Base-by-base conservation (phyloP, 2,113 vertebrate genomes). In the Poecile atricapillus region DNA sequence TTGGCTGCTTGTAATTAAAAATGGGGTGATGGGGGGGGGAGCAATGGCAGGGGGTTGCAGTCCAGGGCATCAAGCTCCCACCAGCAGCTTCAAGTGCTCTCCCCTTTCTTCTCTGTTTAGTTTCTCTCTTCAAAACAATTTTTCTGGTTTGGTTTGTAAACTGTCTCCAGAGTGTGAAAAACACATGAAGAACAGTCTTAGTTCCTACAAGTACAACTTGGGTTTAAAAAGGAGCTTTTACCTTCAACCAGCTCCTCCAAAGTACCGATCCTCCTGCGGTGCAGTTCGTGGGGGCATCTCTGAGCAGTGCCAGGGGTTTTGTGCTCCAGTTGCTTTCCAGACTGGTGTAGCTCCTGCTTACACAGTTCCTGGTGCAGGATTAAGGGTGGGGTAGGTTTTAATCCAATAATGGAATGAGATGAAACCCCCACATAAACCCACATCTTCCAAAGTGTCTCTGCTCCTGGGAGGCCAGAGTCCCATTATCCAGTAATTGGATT, bases 1-100 rank as follows among this genome's bases (percentile, higher is more conserved):
- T 95, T 94, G 95, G 79, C 90, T 89, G 95, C 82, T 94, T 89
- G 89, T 94, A 94, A 96, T 96, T 93, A 95, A 79, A 92, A 79
- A 41, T 2, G 22, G n/a, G 62, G 14, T 30, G 25, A 8, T 0
- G 2, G 9, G 63, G 7, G 7, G 68, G 43, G 41, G 41, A 39
- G 55, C 4, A 52, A 10, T 30, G 76, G n/a, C 25, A 83, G 59
- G 46, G 71, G 83, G 63, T 24, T 79, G 82, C 35, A 47, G 30
- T 39, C 10, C 70, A 65, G 74, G 53, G 52, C 75, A 69, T 65
- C 62, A 20, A 62, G 50, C 56, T 86, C 27, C 43, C 1, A 2
- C 33, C 0, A 0, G 63, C 62, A 78, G 46, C 53, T 88, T 74
- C 55, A 65, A 46, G 30, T 7, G 7, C 21, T 55, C 28, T 76